These are phyloP conservation scores for Habroteleia sp. DNA, from an alignment of 2,888 invertebrate genomes.

Conservation along the genomic window DNA sequence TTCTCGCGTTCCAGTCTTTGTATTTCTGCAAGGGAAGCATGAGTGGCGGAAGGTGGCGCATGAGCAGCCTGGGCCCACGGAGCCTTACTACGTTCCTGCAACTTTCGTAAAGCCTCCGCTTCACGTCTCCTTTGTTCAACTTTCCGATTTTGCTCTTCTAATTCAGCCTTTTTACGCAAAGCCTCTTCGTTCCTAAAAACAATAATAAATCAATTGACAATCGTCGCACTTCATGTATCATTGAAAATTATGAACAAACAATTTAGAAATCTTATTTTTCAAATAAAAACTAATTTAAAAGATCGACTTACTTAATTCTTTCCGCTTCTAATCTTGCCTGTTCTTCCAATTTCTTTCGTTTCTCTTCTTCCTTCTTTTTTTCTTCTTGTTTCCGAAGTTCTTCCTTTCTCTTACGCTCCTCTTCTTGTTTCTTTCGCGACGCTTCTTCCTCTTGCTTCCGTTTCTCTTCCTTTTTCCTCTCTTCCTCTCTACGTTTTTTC, in stretches of 20 bases:
- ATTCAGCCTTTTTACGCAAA: slow-evolving; percentile 63
- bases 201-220: slow-evolving; percentile 55
- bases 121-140: slow-evolving; percentile 82
- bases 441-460: slow-evolving; percentile 81
- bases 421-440: slow-evolving; percentile 80
- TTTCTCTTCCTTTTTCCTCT: slow-evolving; percentile 81
- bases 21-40: slow-evolving; percentile 83
- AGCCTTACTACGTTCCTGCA: slow-evolving; percentile 82
- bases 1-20: slow-evolving; percentile 83
- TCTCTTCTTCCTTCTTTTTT: slow-evolving; percentile 82
- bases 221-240: too few relatives aligned
- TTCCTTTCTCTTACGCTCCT: slow-evolving; percentile 79
- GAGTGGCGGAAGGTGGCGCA: slow-evolving; percentile 77
- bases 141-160: slow-evolving; percentile 79
- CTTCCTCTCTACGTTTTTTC: slow-evolving; percentile 82
- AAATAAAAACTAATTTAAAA: not conserved
- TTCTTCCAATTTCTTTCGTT: slow-evolving; percentile 81
- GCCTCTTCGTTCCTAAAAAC: slow-evolving; percentile 42
- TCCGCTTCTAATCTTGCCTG: slow-evolving; percentile 75
- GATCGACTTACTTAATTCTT: slow-evolving; percentile 72
- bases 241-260: too few relatives aligned
- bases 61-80: slow-evolving; percentile 83
- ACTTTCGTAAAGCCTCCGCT: slow-evolving; percentile 80
- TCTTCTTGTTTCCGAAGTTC: slow-evolving; percentile 75
- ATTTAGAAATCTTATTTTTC: too few relatives aligned